A percentile compares a stretch with the other conserved stretches of the same genome.
Evolutionary conservation across 2,888 invertebrate genomes (phyloP).

Genomic region (Homarus gammarus): DNA sequence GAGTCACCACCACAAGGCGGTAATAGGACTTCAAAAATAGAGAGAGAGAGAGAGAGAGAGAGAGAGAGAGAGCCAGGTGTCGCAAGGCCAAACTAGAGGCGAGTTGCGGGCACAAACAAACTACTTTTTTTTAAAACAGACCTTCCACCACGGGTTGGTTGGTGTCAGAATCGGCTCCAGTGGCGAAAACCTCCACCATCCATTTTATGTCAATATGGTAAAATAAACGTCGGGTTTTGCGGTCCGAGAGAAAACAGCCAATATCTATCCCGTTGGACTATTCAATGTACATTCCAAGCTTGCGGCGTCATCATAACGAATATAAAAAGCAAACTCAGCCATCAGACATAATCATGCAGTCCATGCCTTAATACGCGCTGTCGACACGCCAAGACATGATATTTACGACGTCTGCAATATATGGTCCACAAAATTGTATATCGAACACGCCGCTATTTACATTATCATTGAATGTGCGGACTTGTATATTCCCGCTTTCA

Average conservation of each 20-base stretch:
- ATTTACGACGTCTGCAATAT: background rate
- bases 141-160: conserved; percentile 23
- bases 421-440: background rate
- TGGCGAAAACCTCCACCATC: background rate
- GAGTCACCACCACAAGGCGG: background rate
- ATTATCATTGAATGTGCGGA: conserved; percentile 44
- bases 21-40: background rate
- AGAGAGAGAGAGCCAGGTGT: conserved; percentile 26
- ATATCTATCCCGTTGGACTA: background rate
- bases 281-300: background rate
- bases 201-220: too few species aligned
- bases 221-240: too few species aligned
- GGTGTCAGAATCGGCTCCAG: background rate
- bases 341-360: background rate
- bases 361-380: background rate
- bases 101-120: background rate
- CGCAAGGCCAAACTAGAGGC: background rate
- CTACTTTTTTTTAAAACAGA: conserved; percentile 19
- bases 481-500: conserved; percentile 26
- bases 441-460: conserved; percentile 19
- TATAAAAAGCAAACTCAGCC: background rate
- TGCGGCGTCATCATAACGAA: background rate
- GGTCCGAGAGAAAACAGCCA: background rate
- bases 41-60: conserved; percentile 18
- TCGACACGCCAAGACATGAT: background rate